Conservation (phyloP, 1,140 invertebrate genomes). For the Neomicropteryx cornuta region DNA sequence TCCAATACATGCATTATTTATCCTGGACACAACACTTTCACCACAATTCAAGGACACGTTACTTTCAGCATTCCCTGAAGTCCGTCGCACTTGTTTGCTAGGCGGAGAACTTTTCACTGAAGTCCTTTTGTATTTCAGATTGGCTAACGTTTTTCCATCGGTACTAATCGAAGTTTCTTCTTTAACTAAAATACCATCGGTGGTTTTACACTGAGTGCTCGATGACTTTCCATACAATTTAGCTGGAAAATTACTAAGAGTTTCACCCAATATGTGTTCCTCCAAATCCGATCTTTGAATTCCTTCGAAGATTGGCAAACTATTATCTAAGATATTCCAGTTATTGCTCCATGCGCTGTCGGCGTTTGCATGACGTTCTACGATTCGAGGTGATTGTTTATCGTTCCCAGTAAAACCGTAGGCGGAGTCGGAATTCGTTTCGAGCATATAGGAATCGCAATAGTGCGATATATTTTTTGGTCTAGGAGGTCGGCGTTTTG, state of each 20-base stretch:
- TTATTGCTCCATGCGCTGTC: too few species aligned
- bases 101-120: constrained; percentile 30
- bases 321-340: too few species aligned
- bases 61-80: constrained; percentile 8
- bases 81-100: too few species aligned
- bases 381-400: too few species aligned
- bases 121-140: constrained; percentile 30
- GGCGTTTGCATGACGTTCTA: too few species aligned
- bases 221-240: constrained; percentile 25
- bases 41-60: too few species aligned
- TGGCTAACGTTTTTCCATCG: constrained; percentile 27
- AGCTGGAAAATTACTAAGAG: too few species aligned
- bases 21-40: too few species aligned
- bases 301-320: too few species aligned
- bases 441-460: constrained; percentile 13
- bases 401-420: too few species aligned
- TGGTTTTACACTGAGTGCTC: constrained; percentile 29
- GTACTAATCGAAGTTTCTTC: constrained; percentile 31
- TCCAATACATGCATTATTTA: constrained; percentile 24
- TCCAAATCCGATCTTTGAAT: too few species aligned
- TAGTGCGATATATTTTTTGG: constrained; percentile 7
- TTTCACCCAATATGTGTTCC: too few species aligned
- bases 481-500: constrained; percentile 4
- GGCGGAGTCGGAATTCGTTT: constrained; percentile 11
- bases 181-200: constrained; percentile 28